Base-by-base conservation (phyloP, 1,140 invertebrate species). In the Drosophila mayri region DNA sequence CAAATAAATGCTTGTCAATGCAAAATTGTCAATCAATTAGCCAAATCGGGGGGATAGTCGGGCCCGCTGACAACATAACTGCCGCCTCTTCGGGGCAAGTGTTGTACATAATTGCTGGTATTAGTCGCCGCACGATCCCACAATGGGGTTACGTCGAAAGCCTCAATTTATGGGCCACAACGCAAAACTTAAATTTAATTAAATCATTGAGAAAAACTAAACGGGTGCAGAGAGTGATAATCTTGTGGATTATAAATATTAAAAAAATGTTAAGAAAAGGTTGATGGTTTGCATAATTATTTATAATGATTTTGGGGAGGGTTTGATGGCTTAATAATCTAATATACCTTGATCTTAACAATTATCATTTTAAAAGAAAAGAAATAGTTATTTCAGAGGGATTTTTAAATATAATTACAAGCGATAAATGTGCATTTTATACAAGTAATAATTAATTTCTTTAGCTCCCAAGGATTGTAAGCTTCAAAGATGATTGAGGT, bases 11-110 rank as follows among this genome's bases (percentile, higher is more conserved):
- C 54, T 76, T 76, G 62, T 76, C 54, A 76, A 76, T 76, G 61
- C 72, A 76, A 76, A 76, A 76, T 76, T 76, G 74, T 68, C 74
- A 76, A 76, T 76, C 74, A 76, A 76, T 76, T 76, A 76, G 74
- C 73, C 74, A 76, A 76, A 76, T 61, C 20, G 70, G 70, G 55
- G 54, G 63, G 54, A 54, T 50, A 66, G 74, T 25, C 55, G 47
- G 30, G 54, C 55, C 62, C 41, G 40, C 44, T 59, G 72, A 67
- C 73, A 76, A n/a, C 20, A 54, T 76, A 50, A 52, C 40, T 49
- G 66, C 44, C 35, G 68, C 40, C 41, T 71, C 64, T 71, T 71
- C 65, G 68, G 68, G 64, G 64, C 68, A 47, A 70, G 67, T 72
- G 52, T 58, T 14, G 52, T 49, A 22, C 61, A 67, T 76, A 77